Evolutionary conservation across 2,113 vertebrate species (phyloP).

Genomic region (Vombatus ursinus): DNA sequence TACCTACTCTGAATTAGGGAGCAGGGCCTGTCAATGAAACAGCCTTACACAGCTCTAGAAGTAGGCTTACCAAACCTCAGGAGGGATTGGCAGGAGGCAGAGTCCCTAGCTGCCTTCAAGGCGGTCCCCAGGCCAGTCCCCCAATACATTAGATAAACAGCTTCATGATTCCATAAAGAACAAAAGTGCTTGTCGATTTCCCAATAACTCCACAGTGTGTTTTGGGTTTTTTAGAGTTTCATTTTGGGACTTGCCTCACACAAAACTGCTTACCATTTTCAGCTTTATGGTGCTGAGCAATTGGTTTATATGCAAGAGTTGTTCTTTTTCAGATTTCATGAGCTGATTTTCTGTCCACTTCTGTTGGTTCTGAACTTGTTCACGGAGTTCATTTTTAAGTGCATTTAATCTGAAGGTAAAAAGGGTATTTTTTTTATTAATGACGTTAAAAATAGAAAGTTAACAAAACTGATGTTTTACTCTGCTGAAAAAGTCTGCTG

Average conservation of each 20-base stretch:
- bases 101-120: background rate
- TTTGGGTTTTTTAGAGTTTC: background rate
- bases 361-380: constrained; percentile 80
- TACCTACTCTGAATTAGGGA: background rate
- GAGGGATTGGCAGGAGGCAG: background rate
- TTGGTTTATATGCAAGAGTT: constrained; percentile 71
- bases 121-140: background rate
- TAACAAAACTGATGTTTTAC: background rate
- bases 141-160: background rate
- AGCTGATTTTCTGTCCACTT: constrained; percentile 83
- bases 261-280: constrained; percentile 81
- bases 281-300: constrained; percentile 78
- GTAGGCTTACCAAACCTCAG: background rate
- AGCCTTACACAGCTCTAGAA: background rate
- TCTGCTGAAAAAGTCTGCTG: background rate
- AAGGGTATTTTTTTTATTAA: constrained; percentile 15
- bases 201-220: background rate
- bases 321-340: constrained; percentile 71
- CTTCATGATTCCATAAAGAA: background rate
- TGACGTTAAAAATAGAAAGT: background rate
- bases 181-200: background rate
- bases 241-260: background rate
- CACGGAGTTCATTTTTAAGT: constrained; percentile 78
- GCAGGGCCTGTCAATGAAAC: background rate
- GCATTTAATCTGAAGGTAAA: constrained; percentile 75